Percentiles rank a stretch among this genome's conserved stretches.
These are phyloP conservation scores for Diglossa brunneiventris DNA, from an alignment of 2,113 vertebrate genomes.

Conservation along the genomic window DNA sequence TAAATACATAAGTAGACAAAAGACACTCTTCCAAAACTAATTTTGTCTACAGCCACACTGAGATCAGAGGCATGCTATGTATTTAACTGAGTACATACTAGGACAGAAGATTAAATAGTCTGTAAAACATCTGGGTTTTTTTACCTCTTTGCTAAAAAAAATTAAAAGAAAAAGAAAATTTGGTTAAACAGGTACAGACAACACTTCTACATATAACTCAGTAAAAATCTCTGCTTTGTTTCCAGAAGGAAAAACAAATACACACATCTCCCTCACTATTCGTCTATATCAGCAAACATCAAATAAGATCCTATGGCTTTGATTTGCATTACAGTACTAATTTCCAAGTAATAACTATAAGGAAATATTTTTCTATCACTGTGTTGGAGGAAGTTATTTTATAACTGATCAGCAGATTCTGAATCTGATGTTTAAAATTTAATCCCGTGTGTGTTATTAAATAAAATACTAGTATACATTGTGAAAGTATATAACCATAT, in stretches of 20 bases:
- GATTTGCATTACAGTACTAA: not conserved
- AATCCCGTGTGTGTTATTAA: not conserved
- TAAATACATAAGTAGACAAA: not conserved
- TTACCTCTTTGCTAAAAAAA: not conserved
- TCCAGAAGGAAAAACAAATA: not conserved
- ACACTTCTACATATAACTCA: not conserved
- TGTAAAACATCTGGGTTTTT: not conserved
- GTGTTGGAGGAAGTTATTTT: not conserved
- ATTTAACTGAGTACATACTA: not conserved
- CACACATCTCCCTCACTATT: not conserved
- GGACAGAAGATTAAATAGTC: not conserved
- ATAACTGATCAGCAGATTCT: not conserved
- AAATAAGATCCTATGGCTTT: not conserved
- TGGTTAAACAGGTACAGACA: not conserved
- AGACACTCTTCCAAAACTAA: not conserved
- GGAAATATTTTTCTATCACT: not conserved
- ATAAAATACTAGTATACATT: not conserved
- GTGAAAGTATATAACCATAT: not conserved
- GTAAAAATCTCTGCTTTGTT: not conserved
- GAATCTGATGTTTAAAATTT: not conserved
- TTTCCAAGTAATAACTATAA: not conserved
- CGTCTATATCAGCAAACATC: not conserved
- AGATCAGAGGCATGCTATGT: not conserved
- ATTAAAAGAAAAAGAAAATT: not conserved
- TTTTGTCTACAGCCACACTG: not conserved